phyloP scores from a whole-genome alignment of 2,888 invertebrate genomes.

The Dermolepida albohirtum region DNA sequence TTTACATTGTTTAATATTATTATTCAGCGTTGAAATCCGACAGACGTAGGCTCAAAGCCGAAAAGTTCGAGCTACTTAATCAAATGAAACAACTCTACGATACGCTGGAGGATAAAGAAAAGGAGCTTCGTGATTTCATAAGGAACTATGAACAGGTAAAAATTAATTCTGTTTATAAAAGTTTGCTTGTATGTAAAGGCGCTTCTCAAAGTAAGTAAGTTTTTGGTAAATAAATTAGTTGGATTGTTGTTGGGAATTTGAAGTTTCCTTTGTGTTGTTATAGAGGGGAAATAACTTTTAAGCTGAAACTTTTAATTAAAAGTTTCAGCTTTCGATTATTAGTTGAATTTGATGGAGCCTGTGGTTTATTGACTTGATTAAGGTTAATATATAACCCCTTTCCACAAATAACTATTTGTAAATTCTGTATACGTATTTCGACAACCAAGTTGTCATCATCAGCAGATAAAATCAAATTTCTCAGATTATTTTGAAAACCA shows the following conservation, averaged over 20 bases:
- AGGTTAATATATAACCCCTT: no score
- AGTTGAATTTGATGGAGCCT: no score
- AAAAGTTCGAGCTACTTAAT: conserved; percentile 91
- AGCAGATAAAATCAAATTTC: no score
- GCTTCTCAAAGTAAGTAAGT: no score
- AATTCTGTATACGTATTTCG: no score
- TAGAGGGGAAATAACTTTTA: conserved; percentile 1
- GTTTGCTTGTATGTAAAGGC: no score
- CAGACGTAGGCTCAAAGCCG: conserved; percentile 89
- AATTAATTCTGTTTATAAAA: no score
- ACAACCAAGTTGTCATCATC: no score
- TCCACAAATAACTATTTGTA: no score
- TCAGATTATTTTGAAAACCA: no score
- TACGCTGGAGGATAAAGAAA: conserved; percentile 94
- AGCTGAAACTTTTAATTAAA: no score
- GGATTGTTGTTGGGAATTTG: conserved; percentile 15
- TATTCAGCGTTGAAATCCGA: conserved; percentile 83
- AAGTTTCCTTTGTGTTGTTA: conserved; percentile 18
- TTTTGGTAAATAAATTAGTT: conserved; percentile 25
- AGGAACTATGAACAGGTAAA: conserved; percentile 91
- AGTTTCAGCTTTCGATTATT: conserved; percentile 50
- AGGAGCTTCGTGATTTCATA: conserved; percentile 92
- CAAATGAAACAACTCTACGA: conserved; percentile 96
- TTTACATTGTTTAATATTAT: conserved; percentile 44
- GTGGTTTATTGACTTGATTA: no score